phyloP scores from a whole-genome alignment of 2,797 vertebrate species.

The Sebastes minor region DNA sequence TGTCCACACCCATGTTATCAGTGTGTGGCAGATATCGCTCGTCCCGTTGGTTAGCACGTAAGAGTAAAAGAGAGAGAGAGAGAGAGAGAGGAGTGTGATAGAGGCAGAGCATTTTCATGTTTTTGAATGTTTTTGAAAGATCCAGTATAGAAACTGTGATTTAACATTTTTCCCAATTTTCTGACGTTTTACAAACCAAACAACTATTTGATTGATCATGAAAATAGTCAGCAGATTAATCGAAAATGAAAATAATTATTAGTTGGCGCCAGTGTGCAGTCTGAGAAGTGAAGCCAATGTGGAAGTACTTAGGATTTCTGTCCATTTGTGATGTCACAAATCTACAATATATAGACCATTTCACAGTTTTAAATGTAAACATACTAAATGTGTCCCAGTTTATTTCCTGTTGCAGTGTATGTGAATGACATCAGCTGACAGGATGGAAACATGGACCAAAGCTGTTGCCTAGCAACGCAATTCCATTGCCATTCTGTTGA shows the following conservation, averaged over 20 bases:
- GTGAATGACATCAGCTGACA: no score
- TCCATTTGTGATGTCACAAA: no score
- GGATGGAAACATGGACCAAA: no score
- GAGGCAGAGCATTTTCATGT: neutral
- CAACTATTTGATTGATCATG: neutral
- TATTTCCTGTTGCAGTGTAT: no score
- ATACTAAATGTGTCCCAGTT: no score
- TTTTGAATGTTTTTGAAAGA: neutral
- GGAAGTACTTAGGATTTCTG: no score
- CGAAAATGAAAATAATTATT: neutral
- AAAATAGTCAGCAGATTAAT: neutral
- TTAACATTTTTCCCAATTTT: no score
- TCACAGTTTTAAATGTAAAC: no score
- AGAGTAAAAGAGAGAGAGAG: neutral
- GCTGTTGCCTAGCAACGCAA: no score
- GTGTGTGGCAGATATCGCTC: conserved; percentile 55
- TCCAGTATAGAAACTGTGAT: neutral
- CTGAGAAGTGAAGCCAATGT: no score
- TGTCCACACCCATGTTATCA: conserved; percentile 77
- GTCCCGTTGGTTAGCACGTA: neutral
- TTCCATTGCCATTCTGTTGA: no score
- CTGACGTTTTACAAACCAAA: neutral
- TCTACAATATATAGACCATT: no score
- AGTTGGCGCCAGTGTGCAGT: neutral
- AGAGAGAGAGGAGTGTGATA: neutral